Evolutionary conservation across 2,797 vertebrate genomes (phyloP).

Genomic region (Danio albolineatus): DNA sequence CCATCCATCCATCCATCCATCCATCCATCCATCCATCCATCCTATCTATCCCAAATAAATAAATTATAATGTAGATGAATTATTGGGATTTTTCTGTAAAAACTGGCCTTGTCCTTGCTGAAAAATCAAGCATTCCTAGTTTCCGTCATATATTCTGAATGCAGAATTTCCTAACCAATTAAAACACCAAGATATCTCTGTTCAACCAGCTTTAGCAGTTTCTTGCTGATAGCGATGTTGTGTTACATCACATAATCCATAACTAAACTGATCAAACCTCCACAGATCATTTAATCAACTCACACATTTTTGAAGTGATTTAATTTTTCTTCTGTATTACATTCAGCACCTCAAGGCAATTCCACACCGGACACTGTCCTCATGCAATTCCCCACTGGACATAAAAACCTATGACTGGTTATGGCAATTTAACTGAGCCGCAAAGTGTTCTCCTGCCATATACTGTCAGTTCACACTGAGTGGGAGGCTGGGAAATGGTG

Average conservation of each 20-base stretch:
- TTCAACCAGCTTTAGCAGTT: background rate
- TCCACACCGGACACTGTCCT: background rate
- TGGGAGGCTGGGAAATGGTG: slow-evolving; percentile 21
- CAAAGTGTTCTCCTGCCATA: slow-evolving; percentile 20
- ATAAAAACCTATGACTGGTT: slow-evolving; percentile 1
- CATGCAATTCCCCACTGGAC: background rate
- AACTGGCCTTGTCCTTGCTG: background rate
- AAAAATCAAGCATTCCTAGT: background rate
- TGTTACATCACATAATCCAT: no score
- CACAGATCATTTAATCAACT: background rate
- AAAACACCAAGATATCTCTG: background rate
- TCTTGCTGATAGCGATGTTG: background rate
- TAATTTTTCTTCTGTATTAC: background rate
- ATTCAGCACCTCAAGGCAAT: background rate
- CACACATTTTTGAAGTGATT: background rate
- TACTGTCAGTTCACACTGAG: slow-evolving; percentile 13
- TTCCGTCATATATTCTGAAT: background rate
- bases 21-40: no score
- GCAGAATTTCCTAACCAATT: background rate
- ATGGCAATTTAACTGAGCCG: slow-evolving; percentile 12
- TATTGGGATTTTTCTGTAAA: background rate
- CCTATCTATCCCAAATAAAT: no score
- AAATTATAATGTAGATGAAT: no score
- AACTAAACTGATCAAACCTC: background rate
- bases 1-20: no score